A percentile compares a stretch with the other conserved stretches of the same genome.
Conservation (phyloP, 2,888 invertebrate species). For the Danaus chrysippus region DNA sequence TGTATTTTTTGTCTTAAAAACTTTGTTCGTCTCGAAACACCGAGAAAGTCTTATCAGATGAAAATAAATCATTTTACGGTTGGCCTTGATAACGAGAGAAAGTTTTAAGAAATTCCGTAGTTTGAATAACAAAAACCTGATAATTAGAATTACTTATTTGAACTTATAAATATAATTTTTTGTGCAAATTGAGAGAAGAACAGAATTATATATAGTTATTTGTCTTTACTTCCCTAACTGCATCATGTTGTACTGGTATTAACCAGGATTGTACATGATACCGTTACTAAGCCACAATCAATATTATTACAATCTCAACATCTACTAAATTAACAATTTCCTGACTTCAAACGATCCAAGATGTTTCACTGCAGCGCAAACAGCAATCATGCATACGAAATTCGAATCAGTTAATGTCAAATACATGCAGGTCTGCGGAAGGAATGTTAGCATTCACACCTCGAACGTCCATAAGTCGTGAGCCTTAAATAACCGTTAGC, state of each 20-base stretch:
- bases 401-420: conserved; percentile 39
- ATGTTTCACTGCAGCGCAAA: conserved; percentile 25
- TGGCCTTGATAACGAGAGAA: conserved; percentile 43
- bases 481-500: conserved; percentile 19
- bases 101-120: conserved; percentile 34
- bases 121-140: conserved; percentile 12
- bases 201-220: no score
- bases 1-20: conserved; percentile 1
- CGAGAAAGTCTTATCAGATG: conserved; percentile 47
- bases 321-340: conserved; percentile 5
- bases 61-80: conserved; percentile 55
- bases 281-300: neutral
- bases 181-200: no score
- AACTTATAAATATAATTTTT: no score
- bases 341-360: conserved; percentile 19
- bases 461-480: conserved; percentile 39
- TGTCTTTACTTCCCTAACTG: no score
- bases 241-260: no score
- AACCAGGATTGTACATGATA: no score
- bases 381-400: conserved; percentile 33
- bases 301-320: neutral
- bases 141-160: conserved; percentile 27
- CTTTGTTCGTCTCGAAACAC: conserved; percentile 18
- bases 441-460: conserved; percentile 36
- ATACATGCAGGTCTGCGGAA: conserved; percentile 32